Evolutionary conservation across 2,888 invertebrate species (phyloP), one percentile per base, ranked within the genome.

Genomic region (Lasioglossum figueresi): DNA sequence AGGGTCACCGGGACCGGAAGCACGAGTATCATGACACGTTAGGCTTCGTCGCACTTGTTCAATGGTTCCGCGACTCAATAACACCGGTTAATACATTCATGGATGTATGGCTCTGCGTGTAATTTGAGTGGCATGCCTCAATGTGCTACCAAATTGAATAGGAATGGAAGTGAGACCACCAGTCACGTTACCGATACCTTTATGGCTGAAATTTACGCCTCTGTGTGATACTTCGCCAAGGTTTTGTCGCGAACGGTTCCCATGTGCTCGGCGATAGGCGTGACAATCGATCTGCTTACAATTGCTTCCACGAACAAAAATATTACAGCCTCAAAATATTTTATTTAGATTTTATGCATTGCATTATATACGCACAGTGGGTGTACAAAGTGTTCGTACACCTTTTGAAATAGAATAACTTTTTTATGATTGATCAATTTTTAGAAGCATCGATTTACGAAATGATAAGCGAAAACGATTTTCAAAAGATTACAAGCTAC

Each of bases 11-110:
- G 82, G 52, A 80, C 88, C 90, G 92, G 92, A 92, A 82, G 83
- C 79, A 86, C 72, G 79, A 87, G 80, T 88, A 85, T 89, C 81
- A 80, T 77, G 82, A 81, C 89, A 89, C 91, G 93, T 93, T 86
- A 93, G 88, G 94, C 93, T 92, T 88, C 93, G 93, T 81, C 91
- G 93, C 92, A 92, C 90, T 91, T 89, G 89, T 91, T 93, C 93
- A 93, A 93, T 92, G 90, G 91, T 88, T 16, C 79, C 72, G 87
- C 80, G 88, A 91, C 91, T 92, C 91, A 90, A 92, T 91, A 91
- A 91, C 82, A 59, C 79, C 52, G 80, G 82, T 82, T 87, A 81
- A 85, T 88, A 85, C 88, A 76, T 76, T 80, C 63, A 76, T 79
- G 71, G 71, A 6, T 76, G 70, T 80, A 80, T 80, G 45, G 73